Conservation (phyloP, 2,113 vertebrate genomes). For the Tiliqua scincoides region DNA sequence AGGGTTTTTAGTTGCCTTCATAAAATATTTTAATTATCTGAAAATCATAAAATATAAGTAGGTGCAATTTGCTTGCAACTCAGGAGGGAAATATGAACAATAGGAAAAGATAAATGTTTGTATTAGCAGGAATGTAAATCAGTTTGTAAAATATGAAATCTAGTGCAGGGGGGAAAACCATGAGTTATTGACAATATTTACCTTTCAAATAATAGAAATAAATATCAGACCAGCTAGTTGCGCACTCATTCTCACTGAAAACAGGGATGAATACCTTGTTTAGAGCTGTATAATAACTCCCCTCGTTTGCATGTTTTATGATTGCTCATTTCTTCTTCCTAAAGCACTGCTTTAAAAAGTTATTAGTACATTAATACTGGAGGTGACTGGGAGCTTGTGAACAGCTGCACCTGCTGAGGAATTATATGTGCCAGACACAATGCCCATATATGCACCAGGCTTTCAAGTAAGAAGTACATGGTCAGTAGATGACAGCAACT, state of each 20-base stretch:
- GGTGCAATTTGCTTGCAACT: slow-evolving; percentile 67
- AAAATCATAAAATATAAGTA: slow-evolving; percentile 74
- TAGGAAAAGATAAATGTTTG: slow-evolving; percentile 65
- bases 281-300: slow-evolving; percentile 61
- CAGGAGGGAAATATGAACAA: slow-evolving; percentile 72
- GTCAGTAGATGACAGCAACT: too few relatives aligned
- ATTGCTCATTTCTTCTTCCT: slow-evolving; percentile 63
- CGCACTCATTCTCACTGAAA: slow-evolving; percentile 59
- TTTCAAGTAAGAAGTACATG: neutral
- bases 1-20: slow-evolving; percentile 71
- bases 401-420: neutral
- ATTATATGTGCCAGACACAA: neutral
- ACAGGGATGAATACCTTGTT: slow-evolving; percentile 57
- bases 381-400: slow-evolving; percentile 47
- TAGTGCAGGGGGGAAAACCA: slow-evolving; percentile 51
- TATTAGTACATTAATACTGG: slow-evolving; percentile 43
- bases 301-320: slow-evolving; percentile 58
- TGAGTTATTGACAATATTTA: slow-evolving; percentile 70
- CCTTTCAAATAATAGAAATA: slow-evolving; percentile 70
- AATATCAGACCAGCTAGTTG: slow-evolving; percentile 72
- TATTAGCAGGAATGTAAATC: slow-evolving; percentile 64
- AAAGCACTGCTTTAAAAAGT: slow-evolving; percentile 56
- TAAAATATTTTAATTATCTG: slow-evolving; percentile 77
- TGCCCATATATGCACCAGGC: neutral
- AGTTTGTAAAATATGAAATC: slow-evolving; percentile 67